These are phyloP conservation scores for Hecatera dysodea DNA, from an alignment of 2,888 invertebrate genomes.

Conservation along the genomic window DNA sequence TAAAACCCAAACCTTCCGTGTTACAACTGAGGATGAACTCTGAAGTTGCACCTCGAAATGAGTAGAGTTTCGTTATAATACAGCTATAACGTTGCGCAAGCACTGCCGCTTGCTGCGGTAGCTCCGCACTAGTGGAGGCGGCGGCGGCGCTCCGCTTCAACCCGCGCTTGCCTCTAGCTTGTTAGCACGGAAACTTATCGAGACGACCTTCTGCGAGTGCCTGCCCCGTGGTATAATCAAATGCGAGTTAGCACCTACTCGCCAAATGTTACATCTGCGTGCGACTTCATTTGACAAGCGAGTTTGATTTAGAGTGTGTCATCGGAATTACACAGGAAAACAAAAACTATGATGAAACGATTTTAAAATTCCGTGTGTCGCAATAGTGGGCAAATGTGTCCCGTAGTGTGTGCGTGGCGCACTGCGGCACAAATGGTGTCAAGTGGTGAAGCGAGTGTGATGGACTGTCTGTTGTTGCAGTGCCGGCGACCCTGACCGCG, in stretches of 20 bases:
- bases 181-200: too few species aligned
- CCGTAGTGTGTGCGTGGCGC: not conserved
- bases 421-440: not conserved
- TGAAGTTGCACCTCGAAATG: too few species aligned
- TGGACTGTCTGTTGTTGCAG: slow-evolving; percentile 31
- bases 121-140: not conserved
- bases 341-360: slow-evolving; percentile 38
- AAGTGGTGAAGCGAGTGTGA: not conserved
- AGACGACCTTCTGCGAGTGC: slow-evolving; percentile 32
- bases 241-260: slow-evolving; percentile 29
- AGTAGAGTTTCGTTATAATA: too few species aligned
- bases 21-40: too few species aligned
- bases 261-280: slow-evolving; percentile 35
- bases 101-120: not conserved
- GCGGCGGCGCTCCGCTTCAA: not conserved
- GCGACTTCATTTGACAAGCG: slow-evolving; percentile 23
- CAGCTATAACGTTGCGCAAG: not conserved
- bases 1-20: too few species aligned
- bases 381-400: not conserved
- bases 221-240: slow-evolving; percentile 7
- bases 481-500: not conserved
- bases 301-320: slow-evolving; percentile 24
- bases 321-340: slow-evolving; percentile 38
- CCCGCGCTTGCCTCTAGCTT: not conserved
- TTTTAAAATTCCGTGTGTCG: slow-evolving; percentile 24